phyloP scores from a whole-genome alignment of 2,888 invertebrate genomes.

The Nephrotoma appendiculata region DNA sequence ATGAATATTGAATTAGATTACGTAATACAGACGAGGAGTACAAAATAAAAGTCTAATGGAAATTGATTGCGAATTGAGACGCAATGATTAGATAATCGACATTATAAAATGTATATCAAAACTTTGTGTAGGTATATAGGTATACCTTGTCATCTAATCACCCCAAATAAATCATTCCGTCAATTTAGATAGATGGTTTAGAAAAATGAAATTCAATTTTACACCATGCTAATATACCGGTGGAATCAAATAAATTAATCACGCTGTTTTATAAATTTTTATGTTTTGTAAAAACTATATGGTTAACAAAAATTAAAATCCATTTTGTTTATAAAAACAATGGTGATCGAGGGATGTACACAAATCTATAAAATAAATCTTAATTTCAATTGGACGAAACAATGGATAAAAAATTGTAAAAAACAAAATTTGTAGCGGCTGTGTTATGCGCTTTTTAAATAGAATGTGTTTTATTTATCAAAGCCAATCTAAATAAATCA shows the following conservation, averaged over 20 bases:
- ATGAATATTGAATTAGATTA: not conserved
- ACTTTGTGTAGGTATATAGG: not conserved
- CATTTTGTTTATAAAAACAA: no score
- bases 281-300: no score
- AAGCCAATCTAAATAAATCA: no score
- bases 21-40: not conserved
- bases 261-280: not conserved
- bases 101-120: not conserved
- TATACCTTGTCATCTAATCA: not conserved
- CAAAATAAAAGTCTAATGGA: not conserved
- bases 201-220: not conserved
- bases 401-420: no score
- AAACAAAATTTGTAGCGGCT: no score
- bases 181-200: not conserved
- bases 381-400: no score
- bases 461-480: no score
- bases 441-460: no score
- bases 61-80: not conserved
- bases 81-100: not conserved
- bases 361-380: no score
- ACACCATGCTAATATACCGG: not conserved
- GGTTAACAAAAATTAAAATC: no score
- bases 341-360: no score
- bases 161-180: not conserved
- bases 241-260: not conserved